phyloP scores from a whole-genome alignment of 2,888 invertebrate genomes.

The Abscondita cerata region DNA sequence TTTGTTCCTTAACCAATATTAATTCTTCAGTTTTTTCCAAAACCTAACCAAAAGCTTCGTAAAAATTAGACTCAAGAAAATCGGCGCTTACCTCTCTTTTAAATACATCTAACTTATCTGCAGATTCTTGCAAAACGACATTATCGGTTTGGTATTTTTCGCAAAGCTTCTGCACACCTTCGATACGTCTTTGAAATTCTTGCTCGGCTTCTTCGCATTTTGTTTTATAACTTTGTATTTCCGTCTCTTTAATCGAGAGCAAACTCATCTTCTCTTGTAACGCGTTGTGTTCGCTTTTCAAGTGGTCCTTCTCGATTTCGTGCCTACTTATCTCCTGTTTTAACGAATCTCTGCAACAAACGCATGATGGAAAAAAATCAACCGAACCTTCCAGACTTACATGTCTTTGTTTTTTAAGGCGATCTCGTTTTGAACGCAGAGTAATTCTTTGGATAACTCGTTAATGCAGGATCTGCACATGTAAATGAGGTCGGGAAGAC shows the following conservation, averaged over 20 bases:
- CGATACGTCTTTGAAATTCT: constrained; percentile 6
- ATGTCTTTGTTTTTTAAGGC: constrained; percentile 45
- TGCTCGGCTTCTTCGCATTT: constrained; percentile 5
- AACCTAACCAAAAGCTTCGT: constrained; percentile 28
- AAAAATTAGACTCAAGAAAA: not conserved
- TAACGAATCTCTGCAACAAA: constrained; percentile 37
- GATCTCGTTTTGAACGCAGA: constrained; percentile 38
- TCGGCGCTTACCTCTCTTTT: constrained; percentile 19
- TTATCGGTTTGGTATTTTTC: constrained; percentile 21
- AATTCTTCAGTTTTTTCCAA: constrained; percentile 44
- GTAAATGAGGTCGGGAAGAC: constrained; percentile 47
- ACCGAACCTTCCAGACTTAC: constrained; percentile 37
- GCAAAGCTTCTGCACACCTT: not conserved
- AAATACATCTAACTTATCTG: constrained; percentile 6
- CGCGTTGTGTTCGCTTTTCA: constrained; percentile 38
- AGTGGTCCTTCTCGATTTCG: constrained; percentile 43
- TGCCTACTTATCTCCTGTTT: constrained; percentile 41
- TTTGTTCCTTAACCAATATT: constrained; percentile 41
- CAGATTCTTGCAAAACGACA: not conserved
- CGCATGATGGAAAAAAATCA: not conserved
- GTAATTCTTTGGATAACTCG: constrained; percentile 45
- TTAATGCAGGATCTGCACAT: constrained; percentile 46
- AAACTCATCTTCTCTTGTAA: constrained; percentile 40
- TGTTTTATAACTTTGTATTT: constrained; percentile 10
- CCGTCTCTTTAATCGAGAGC: not conserved